phyloP scores from a whole-genome alignment of 2,888 invertebrate genomes.

The Ptilodon capucinus region DNA sequence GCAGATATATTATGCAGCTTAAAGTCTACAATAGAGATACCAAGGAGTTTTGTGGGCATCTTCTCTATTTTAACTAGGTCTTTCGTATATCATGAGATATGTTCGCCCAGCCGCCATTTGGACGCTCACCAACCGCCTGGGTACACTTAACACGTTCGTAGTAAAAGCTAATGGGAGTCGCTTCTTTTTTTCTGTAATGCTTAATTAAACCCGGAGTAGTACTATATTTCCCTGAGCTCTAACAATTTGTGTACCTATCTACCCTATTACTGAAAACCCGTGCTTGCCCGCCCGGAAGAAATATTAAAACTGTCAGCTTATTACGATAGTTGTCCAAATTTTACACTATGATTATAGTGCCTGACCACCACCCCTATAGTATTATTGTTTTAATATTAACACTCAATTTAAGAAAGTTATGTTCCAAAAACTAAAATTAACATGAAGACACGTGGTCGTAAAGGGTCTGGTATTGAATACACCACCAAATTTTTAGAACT shows the following conservation, averaged over 20 bases:
- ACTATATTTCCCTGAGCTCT: background rate
- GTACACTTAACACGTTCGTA: conserved; percentile 72
- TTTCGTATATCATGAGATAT: conserved; percentile 36
- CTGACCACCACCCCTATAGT: no score
- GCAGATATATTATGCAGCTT: no score
- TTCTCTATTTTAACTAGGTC: conserved; percentile 10
- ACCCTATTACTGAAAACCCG: background rate
- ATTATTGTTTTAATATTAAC: no score
- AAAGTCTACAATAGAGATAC: background rate
- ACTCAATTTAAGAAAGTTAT: no score
- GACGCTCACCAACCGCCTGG: conserved; percentile 65
- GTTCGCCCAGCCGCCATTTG: conserved; percentile 56
- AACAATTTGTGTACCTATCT: background rate
- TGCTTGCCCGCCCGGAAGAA: no score
- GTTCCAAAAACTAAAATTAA: no score
- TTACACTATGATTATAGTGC: no score
- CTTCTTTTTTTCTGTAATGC: conserved; percentile 22
- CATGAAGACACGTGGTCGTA: no score
- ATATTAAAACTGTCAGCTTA: no score
- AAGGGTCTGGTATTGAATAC: no score
- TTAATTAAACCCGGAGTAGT: background rate
- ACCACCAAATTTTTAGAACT: no score
- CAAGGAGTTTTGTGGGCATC: conserved; percentile 1
- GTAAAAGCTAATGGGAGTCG: conserved; percentile 55
- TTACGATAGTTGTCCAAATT: no score